Conservation (phyloP, 1,140 invertebrate species). For the Heliconius hermathena region DNA sequence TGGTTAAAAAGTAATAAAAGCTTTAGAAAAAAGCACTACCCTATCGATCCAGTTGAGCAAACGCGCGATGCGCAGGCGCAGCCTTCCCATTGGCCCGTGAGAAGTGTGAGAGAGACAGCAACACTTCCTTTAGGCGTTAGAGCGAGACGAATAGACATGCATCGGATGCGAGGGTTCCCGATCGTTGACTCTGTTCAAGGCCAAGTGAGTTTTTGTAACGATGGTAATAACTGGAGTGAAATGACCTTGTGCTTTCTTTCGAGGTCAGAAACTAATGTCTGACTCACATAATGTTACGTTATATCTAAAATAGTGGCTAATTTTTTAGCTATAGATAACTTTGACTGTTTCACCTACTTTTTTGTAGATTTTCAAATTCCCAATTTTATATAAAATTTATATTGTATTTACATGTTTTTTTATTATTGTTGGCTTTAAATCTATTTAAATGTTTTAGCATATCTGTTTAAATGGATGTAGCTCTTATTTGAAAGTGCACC, state of each 20-base stretch:
- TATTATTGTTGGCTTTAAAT: no score
- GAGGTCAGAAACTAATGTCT: constrained; percentile 54
- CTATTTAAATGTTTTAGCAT: no score
- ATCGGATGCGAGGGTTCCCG: constrained; percentile 74
- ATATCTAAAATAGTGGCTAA: not conserved
- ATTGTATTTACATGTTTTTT: no score
- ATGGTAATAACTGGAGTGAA: constrained; percentile 64
- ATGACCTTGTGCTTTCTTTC: constrained; percentile 76
- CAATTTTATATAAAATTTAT: not conserved
- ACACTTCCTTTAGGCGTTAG: constrained; percentile 41
- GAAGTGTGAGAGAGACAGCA: constrained; percentile 54
- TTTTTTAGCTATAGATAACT: not conserved
- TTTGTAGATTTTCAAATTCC: not conserved
- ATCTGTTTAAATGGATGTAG: no score
- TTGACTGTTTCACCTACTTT: not conserved
- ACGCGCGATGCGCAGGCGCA: constrained; percentile 72
- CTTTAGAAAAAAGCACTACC: constrained; percentile 52
- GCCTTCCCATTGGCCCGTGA: constrained; percentile 58
- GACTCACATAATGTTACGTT: constrained; percentile 18
- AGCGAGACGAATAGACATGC: constrained; percentile 56
- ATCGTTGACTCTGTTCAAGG: constrained; percentile 77
- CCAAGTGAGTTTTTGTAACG: constrained; percentile 70
- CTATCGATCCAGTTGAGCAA: constrained; percentile 72
- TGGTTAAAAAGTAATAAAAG: constrained; percentile 24
- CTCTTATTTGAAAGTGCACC: no score